Evolutionary conservation across 2,113 vertebrate genomes (phyloP).

Genomic region (Daphoenositta chrysoptera): DNA sequence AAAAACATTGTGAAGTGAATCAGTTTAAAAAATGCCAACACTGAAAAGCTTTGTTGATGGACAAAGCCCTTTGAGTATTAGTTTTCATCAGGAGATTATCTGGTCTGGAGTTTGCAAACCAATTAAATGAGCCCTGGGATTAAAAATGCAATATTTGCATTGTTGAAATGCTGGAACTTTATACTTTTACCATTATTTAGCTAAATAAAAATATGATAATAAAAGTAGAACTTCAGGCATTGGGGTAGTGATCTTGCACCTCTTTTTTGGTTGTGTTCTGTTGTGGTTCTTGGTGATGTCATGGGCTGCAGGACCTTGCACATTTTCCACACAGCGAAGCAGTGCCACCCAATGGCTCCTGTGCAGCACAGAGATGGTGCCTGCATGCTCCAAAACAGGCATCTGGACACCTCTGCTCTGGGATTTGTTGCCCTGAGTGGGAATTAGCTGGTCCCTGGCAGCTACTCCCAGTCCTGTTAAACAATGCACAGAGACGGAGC

Average conservation of each 20-base stretch:
- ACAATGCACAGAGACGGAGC: not conserved
- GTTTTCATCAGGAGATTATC: not conserved
- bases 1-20: not conserved
- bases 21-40: not conserved
- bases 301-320: not conserved
- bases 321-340: not conserved
- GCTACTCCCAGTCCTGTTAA: not conserved
- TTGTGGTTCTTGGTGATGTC: not conserved
- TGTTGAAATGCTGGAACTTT: not conserved
- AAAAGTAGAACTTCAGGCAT: not conserved
- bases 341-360: constrained; percentile 62
- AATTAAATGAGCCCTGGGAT: not conserved
- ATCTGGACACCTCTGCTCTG: not conserved
- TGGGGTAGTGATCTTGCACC: not conserved
- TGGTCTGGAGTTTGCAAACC: not conserved
- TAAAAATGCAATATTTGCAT: not conserved
- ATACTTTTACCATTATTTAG: not conserved
- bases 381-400: not conserved
- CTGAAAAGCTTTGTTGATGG: not conserved
- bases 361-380: not conserved
- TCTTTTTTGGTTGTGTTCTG: not conserved
- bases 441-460: not conserved
- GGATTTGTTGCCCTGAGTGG: not conserved
- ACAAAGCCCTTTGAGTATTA: not conserved
- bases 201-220: not conserved